Percentiles rank a stretch among this genome's conserved stretches.
phyloP scores from a whole-genome alignment of 2,888 invertebrate genomes.

The Tipula confusa region DNA sequence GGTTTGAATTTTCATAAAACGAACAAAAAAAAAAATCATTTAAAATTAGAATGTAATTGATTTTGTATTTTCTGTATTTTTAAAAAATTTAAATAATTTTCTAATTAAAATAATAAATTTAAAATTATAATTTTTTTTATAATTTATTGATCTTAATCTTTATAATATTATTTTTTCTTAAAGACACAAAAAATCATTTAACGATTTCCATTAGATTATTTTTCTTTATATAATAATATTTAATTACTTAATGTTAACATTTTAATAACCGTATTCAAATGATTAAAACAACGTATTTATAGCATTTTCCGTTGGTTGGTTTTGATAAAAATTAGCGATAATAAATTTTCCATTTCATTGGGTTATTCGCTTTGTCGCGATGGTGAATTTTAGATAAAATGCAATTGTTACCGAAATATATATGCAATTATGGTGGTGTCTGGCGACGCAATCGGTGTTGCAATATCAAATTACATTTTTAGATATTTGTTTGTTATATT shows the following conservation, averaged over 20 bases:
- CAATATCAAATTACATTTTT: no score
- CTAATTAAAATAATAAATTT: conserved; percentile 16
- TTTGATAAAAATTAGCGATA: neutral
- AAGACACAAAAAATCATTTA: neutral
- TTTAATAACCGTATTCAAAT: neutral
- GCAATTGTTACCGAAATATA: neutral
- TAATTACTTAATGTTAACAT: neutral
- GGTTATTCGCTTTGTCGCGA: neutral
- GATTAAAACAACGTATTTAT: neutral
- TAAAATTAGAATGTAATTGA: conserved; percentile 20
- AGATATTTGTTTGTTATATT: no score
- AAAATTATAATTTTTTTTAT: neutral
- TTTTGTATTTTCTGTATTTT: neutral
- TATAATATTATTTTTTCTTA: neutral
- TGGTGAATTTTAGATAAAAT: neutral
- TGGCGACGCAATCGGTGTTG: no score
- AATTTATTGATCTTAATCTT: conserved; percentile 1
- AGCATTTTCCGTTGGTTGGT: neutral
- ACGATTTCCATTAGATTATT: neutral
- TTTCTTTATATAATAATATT: neutral
- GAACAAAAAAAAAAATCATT: neutral
- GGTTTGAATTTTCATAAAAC: neutral
- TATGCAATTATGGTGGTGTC: neutral
- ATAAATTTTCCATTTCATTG: neutral
- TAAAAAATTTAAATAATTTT: conserved; percentile 14